phyloP scores from a whole-genome alignment of 2,888 invertebrate genomes.

The Charanyca ferruginea region DNA sequence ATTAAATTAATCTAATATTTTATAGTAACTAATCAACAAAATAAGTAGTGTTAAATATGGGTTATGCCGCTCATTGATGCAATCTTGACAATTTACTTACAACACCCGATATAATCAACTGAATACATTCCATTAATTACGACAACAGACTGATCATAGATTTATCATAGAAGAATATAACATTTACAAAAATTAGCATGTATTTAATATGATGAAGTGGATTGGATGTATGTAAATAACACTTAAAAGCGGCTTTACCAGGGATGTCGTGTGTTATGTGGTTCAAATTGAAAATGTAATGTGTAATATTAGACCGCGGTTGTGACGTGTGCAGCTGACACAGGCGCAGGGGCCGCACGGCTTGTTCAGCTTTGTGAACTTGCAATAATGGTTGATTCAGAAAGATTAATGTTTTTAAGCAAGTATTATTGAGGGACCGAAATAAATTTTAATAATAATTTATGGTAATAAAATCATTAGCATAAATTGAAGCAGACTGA shows the following conservation, averaged over 20 bases:
- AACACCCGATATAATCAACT: constrained; percentile 49
- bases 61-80: constrained; percentile 29
- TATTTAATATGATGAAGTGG: constrained; percentile 58
- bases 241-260: constrained; percentile 56
- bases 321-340: constrained; percentile 60
- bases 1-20: constrained; percentile 10
- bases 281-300: constrained; percentile 27
- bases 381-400: constrained; percentile 42
- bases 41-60: constrained; percentile 25
- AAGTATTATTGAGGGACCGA: constrained; percentile 87
- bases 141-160: constrained; percentile 80
- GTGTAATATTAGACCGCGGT: constrained; percentile 43
- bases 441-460: constrained; percentile 77
- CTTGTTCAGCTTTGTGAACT: constrained; percentile 31
- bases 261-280: constrained; percentile 40
- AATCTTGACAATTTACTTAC: constrained; percentile 33
- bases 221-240: constrained; percentile 56
- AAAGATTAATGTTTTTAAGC: constrained; percentile 64
- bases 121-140: constrained; percentile 81
- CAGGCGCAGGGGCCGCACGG: constrained; percentile 31
- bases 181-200: constrained; percentile 63
- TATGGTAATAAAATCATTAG: constrained; percentile 76
- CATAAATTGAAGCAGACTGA: constrained; percentile 83
- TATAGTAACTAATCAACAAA: not conserved
- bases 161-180: constrained; percentile 71